These are phyloP conservation scores for Fukomys damarensis DNA, from an alignment of 2,113 vertebrate species.

Conservation along the genomic window DNA sequence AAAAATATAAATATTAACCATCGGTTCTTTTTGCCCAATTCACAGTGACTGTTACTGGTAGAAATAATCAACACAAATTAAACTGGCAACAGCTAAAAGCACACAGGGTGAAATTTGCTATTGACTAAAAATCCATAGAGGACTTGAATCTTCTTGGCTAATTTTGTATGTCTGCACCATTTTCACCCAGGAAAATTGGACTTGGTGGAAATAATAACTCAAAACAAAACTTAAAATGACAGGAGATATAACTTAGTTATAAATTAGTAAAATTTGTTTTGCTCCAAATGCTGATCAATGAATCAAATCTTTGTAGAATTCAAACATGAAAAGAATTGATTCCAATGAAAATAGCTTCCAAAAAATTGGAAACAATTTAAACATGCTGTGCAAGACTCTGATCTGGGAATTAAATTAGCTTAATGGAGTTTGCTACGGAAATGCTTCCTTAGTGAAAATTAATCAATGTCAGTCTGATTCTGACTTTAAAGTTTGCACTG, in stretches of 20 bases:
- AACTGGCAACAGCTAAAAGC: conserved; percentile 20
- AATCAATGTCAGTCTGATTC: not conserved
- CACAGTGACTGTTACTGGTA: not conserved
- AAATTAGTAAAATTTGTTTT: conserved; percentile 32
- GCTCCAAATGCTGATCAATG: conserved; percentile 8
- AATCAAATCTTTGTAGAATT: conserved; percentile 65
- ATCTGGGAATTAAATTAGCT: conserved; percentile 62
- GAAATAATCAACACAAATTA: conserved; percentile 35
- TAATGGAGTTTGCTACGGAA: conserved; percentile 57
- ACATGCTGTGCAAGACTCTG: not conserved
- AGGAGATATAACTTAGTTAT: conserved; percentile 52
- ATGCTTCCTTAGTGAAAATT: conserved; percentile 8
- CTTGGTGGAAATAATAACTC: conserved; percentile 11
- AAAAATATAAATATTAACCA: not conserved
- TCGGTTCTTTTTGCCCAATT: not conserved
- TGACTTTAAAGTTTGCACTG: not conserved
- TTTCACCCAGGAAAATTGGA: conserved; percentile 27
- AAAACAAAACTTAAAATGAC: not conserved
- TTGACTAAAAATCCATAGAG: conserved; percentile 50
- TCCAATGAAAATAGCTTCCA: not conserved
- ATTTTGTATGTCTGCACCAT: conserved; percentile 5
- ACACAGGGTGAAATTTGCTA: conserved; percentile 48
- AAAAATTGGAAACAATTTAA: conserved; percentile 32
- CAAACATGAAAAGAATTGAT: conserved; percentile 36
- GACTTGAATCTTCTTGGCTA: conserved; percentile 3